Evolutionary conservation across 2,888 invertebrate genomes (phyloP).

Genomic region (Hirtodrosophila duncani): DNA sequence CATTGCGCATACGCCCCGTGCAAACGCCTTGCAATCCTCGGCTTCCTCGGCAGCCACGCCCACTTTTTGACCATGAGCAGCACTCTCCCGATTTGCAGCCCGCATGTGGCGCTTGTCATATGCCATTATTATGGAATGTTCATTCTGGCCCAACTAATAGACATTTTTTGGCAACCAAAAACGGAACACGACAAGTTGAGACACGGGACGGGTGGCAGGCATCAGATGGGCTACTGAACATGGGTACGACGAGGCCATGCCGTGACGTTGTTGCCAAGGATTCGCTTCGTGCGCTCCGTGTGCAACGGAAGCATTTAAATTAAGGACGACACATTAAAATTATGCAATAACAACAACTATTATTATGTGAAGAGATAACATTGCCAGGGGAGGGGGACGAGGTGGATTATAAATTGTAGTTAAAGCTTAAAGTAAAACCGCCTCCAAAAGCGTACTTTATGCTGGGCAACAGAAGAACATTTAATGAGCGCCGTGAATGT

Average conservation of each 20-base stretch:
- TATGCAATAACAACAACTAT: constrained; percentile 71
- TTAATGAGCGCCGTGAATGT: constrained; percentile 68
- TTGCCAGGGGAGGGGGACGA: not conserved
- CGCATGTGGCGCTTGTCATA: constrained; percentile 72
- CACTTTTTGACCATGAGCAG: constrained; percentile 5
- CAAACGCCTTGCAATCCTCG: not conserved
- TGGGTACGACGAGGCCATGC: constrained; percentile 46
- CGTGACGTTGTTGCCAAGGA: constrained; percentile 69
- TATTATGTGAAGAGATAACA: constrained; percentile 35
- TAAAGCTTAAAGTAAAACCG: constrained; percentile 25
- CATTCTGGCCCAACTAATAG: constrained; percentile 70
- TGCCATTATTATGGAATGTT: constrained; percentile 70
- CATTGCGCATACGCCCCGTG: constrained; percentile 42
- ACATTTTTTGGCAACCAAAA: constrained; percentile 72
- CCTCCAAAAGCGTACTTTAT: constrained; percentile 11
- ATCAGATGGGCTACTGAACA: constrained; percentile 2
- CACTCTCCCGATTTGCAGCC: constrained; percentile 38
- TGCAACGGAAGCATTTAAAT: constrained; percentile 75
- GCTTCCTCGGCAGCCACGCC: not conserved
- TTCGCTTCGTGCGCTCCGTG: constrained; percentile 45
- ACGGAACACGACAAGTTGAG: constrained; percentile 43
- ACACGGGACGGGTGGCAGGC: not conserved
- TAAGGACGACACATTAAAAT: constrained; percentile 75
- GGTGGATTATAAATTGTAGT: constrained; percentile 35
- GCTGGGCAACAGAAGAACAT: constrained; percentile 16